Evolutionary conservation across 2,888 invertebrate genomes (phyloP).

Genomic region (Acronicta psi): DNA sequence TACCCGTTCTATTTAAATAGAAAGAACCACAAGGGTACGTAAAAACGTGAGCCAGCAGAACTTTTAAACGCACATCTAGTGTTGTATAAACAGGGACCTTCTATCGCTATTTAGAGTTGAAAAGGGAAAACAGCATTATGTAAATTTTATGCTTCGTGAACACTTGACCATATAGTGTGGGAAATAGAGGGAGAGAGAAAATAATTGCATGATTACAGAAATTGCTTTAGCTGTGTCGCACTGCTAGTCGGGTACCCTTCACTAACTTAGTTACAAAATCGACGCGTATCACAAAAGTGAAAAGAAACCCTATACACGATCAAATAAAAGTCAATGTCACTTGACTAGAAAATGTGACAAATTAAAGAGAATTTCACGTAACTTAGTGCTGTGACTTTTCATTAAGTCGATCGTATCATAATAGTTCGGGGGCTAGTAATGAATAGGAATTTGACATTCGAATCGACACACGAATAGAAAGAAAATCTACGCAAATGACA

Average conservation of each 20-base stretch:
- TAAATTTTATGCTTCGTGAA: slow-evolving; percentile 65
- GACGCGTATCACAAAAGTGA: slow-evolving; percentile 36
- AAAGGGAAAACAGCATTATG: slow-evolving; percentile 67
- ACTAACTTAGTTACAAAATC: slow-evolving; percentile 69
- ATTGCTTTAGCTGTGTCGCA: slow-evolving; percentile 67
- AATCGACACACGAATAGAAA: no score
- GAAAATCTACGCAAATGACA: no score
- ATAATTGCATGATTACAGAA: slow-evolving; percentile 80
- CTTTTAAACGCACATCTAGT: slow-evolving; percentile 38
- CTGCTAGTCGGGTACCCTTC: slow-evolving; percentile 62
- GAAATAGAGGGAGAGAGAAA: slow-evolving; percentile 67
- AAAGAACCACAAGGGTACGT: slow-evolving; percentile 40
- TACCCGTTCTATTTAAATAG: slow-evolving; percentile 37
- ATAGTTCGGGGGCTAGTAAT: no score
- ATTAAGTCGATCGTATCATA: no score
- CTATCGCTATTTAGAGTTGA: slow-evolving; percentile 43
- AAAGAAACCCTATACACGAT: slow-evolving; percentile 52
- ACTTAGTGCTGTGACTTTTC: slow-evolving; percentile 66
- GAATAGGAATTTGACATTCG: no score
- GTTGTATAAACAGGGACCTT: slow-evolving; percentile 60
- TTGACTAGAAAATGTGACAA: slow-evolving; percentile 47
- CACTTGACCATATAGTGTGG: slow-evolving; percentile 73
- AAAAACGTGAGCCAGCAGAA: slow-evolving; percentile 39
- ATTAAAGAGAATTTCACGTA: slow-evolving; percentile 67
- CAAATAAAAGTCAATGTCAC: slow-evolving; percentile 57